Percentiles rank a stretch among this genome's conserved stretches.
These are phyloP conservation scores for Habrosyne pyritoides DNA, from an alignment of 2,888 invertebrate genomes.

Conservation along the genomic window DNA sequence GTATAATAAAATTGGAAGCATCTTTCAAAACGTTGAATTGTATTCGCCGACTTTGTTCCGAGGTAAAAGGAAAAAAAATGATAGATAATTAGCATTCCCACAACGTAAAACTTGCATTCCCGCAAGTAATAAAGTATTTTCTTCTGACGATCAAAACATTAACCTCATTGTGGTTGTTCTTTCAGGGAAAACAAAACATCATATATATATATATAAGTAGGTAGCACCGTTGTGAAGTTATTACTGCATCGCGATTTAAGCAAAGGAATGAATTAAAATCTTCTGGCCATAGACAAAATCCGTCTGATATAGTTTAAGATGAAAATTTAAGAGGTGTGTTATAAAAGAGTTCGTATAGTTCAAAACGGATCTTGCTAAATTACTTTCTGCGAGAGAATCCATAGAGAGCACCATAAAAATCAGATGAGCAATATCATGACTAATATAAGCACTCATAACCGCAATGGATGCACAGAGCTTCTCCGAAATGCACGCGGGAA, in stretches of 20 bases:
- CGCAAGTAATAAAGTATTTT: background rate
- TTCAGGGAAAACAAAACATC: background rate
- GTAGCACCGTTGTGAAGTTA: too few relatives aligned
- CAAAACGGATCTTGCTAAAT: conserved; percentile 15
- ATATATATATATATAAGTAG: too few relatives aligned
- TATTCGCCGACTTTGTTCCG: too few relatives aligned
- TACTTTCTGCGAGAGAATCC: conserved; percentile 15
- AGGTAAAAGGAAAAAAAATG: too few relatives aligned
- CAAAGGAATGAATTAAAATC: background rate
- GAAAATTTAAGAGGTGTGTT: background rate
- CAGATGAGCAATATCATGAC: conserved; percentile 26
- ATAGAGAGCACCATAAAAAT: conserved; percentile 17
- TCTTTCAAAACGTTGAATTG: too few relatives aligned
- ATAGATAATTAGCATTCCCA: background rate
- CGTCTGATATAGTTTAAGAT: background rate
- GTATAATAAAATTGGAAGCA: too few relatives aligned
- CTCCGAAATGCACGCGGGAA: conserved; percentile 17
- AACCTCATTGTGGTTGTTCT: background rate
- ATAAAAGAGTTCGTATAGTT: conserved; percentile 12
- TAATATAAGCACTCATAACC: conserved; percentile 14
- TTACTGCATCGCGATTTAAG: too few relatives aligned
- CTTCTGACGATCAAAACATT: background rate
- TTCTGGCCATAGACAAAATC: background rate
- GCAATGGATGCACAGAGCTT: conserved; percentile 17
- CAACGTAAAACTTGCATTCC: background rate